These are phyloP conservation scores for Meliscaeva auricollis DNA, from an alignment of 2,888 invertebrate species.

Conservation along the genomic window DNA sequence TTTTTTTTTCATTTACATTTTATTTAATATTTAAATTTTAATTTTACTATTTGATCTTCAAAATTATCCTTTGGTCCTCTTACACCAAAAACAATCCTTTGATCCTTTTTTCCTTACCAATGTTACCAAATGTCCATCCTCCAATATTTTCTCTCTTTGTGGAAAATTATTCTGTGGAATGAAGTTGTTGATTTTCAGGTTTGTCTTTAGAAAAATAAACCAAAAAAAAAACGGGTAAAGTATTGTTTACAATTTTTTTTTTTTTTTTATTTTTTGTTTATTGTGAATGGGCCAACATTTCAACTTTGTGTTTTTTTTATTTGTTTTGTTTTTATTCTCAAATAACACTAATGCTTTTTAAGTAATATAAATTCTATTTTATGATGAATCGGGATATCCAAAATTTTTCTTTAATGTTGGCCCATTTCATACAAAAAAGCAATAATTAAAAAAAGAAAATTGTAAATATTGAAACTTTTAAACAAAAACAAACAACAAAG, in stretches of 20 bases:
- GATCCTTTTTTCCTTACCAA: neutral
- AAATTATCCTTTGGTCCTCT: conserved; percentile 19
- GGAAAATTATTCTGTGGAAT: conserved; percentile 26
- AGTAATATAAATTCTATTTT: neutral
- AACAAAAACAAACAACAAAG: conserved; percentile 6
- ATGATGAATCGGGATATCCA: conserved; percentile 18
- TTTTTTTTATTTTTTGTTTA: neutral
- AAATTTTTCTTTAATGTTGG: conserved; percentile 26
- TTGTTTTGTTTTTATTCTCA: neutral
- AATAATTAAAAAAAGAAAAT: conserved; percentile 21
- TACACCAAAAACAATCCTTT: conserved; percentile 36
- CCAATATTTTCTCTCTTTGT: conserved; percentile 26
- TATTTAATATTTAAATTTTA: conserved; percentile 52
- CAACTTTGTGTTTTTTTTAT: conserved; percentile 42
- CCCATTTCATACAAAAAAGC: conserved; percentile 35
- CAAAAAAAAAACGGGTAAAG: conserved; percentile 68
- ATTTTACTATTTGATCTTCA: conserved; percentile 54
- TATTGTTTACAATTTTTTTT: conserved; percentile 55
- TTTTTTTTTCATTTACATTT: conserved; percentile 69
- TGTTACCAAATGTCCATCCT: conserved; percentile 20
- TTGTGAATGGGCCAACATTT: conserved; percentile 73
- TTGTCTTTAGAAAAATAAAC: too few relatives aligned
- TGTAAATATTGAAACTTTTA: conserved; percentile 35
- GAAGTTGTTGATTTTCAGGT: conserved; percentile 26
- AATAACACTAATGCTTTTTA: neutral